These are phyloP conservation scores for Rhinogobio ventralis DNA, from an alignment of 2,797 vertebrate species.

Conservation along the genomic window DNA sequence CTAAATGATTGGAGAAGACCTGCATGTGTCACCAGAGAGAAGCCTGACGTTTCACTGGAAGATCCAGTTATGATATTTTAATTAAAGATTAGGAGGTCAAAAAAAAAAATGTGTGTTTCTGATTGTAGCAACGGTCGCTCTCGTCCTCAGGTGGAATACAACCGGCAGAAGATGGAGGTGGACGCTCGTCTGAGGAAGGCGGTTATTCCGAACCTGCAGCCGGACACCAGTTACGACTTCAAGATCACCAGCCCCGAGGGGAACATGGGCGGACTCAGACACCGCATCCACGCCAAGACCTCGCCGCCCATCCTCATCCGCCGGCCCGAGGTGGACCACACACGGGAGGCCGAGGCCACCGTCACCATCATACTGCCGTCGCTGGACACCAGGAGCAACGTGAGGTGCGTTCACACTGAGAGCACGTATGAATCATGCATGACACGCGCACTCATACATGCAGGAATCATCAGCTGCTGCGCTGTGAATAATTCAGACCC, in stretches of 20 bases:
- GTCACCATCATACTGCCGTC: constrained; percentile 90
- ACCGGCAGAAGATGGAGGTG: constrained; percentile 88
- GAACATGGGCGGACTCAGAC: constrained; percentile 94
- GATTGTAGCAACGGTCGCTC: not conserved
- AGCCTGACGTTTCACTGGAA: not conserved
- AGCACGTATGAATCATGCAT: not conserved
- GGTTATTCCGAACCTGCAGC: constrained; percentile 91
- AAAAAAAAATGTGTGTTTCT: no score
- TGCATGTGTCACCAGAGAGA: no score
- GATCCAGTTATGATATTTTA: not conserved
- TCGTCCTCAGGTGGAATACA: constrained; percentile 89
- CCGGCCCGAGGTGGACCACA: constrained; percentile 89
- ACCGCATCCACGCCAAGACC: constrained; percentile 91
- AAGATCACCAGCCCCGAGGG: constrained; percentile 91
- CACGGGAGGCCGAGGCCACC: constrained; percentile 87
- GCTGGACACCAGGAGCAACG: constrained; percentile 81
- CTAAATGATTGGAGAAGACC: not conserved
- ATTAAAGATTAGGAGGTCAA: no score
- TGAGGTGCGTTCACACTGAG: constrained; percentile 80
- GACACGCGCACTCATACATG: not conserved
- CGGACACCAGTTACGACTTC: constrained; percentile 93
- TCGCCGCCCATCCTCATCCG: constrained; percentile 87
- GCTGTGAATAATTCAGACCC: constrained; percentile 44
- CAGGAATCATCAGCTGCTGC: constrained; percentile 16
- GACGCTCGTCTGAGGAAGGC: constrained; percentile 92